phyloP scores from a whole-genome alignment of 2,797 vertebrate species.

The Sphaeramia orbicularis region DNA sequence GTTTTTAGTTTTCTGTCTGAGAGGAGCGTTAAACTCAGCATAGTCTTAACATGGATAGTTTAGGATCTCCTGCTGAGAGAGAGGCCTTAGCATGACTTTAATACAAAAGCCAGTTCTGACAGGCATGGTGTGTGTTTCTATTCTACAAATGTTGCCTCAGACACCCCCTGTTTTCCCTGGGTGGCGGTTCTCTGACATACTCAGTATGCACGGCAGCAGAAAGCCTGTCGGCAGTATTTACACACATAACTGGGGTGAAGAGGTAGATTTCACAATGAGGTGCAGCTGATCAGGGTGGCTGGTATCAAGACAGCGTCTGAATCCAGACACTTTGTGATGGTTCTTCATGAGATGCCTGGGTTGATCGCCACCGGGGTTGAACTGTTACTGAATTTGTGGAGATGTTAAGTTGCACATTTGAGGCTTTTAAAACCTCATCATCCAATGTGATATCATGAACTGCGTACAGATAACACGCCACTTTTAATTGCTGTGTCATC shows the following conservation, averaged over 20 bases:
- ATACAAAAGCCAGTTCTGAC: constrained; percentile 72
- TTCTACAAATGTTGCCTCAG: constrained; percentile 68
- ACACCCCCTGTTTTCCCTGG: constrained; percentile 55
- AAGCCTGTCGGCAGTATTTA: constrained; percentile 76
- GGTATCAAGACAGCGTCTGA: constrained; percentile 63
- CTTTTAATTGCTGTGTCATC: too few species aligned
- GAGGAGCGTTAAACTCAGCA: constrained; percentile 23
- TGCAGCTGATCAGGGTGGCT: constrained; percentile 69
- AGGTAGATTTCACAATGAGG: constrained; percentile 76
- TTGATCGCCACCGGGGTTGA: constrained; percentile 46
- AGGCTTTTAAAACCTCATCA: constrained; percentile 36
- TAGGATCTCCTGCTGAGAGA: constrained; percentile 50
- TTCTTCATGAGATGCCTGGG: constrained; percentile 48
- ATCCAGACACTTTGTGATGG: constrained; percentile 55
- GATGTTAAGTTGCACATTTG: constrained; percentile 33
- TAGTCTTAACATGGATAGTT: constrained; percentile 36
- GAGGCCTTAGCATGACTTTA: constrained; percentile 47
- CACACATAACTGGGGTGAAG: constrained; percentile 78
- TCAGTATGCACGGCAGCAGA: constrained; percentile 69
- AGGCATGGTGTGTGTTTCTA: constrained; percentile 62
- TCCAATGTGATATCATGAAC: too few species aligned
- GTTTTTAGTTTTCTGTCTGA: constrained; percentile 26
- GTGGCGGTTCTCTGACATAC: constrained; percentile 68
- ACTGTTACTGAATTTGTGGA: constrained; percentile 55
- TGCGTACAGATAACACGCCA: too few species aligned